Conservation (phyloP, 1,140 invertebrate species). For the Penaeus chinensis region DNA sequence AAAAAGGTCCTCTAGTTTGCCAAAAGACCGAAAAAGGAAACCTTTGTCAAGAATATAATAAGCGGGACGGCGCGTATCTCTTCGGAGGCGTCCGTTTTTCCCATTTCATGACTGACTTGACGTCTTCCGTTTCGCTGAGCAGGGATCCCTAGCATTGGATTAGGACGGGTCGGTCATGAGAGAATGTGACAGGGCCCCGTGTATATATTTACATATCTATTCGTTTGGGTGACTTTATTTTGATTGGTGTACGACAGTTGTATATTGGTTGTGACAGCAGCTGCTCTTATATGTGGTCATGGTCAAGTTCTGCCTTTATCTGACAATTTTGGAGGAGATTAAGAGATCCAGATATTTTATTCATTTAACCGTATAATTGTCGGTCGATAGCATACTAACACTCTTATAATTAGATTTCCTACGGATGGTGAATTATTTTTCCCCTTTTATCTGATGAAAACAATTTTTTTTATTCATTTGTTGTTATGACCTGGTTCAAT, state of each 20-base stretch:
- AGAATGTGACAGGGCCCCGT: slow-evolving; percentile 54
- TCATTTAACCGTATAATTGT: too few relatives aligned
- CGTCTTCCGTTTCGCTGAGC: slow-evolving; percentile 52
- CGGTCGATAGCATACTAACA: too few relatives aligned
- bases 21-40: neutral
- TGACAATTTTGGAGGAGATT: too few relatives aligned
- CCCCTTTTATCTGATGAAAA: too few relatives aligned
- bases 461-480: too few relatives aligned
- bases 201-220: slow-evolving; percentile 61
- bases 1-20: neutral
- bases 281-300: slow-evolving; percentile 10
- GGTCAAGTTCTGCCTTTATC: neutral
- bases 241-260: slow-evolving; percentile 60
- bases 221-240: slow-evolving; percentile 59
- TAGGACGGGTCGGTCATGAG: slow-evolving; percentile 58
- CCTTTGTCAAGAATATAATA: slow-evolving; percentile 17
- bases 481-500: too few relatives aligned
- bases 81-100: slow-evolving; percentile 54
- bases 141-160: slow-evolving; percentile 47
- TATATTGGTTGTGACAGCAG: slow-evolving; percentile 50
- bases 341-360: too few relatives aligned
- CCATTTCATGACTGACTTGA: slow-evolving; percentile 60
- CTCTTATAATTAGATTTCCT: too few relatives aligned
- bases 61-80: slow-evolving; percentile 40
- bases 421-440: too few relatives aligned